Conservation (phyloP, 2,113 vertebrate species). For the Forbesichthys papilliferus region DNA sequence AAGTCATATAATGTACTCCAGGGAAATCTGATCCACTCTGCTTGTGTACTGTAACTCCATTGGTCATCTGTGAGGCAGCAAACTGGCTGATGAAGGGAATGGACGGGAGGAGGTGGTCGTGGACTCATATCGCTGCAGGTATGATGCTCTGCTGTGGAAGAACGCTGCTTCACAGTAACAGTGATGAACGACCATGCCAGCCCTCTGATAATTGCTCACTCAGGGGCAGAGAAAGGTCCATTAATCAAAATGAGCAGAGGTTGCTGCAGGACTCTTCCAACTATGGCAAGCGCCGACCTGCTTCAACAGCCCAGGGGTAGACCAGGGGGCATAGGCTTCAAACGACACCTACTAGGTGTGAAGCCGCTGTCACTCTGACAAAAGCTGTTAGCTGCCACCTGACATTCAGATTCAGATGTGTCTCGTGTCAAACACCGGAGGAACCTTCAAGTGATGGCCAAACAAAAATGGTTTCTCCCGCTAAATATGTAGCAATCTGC, state of each 20-base stretch:
- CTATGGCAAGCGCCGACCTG: slow-evolving; percentile 47
- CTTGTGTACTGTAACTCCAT: slow-evolving; percentile 16
- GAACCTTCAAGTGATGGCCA: slow-evolving; percentile 31
- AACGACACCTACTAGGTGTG: slow-evolving; percentile 26
- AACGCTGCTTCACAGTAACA: slow-evolving; percentile 67
- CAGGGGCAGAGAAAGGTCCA: slow-evolving; percentile 81
- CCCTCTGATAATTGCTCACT: slow-evolving; percentile 83
- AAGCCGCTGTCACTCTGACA: slow-evolving; percentile 46
- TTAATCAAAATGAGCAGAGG: slow-evolving; percentile 79
- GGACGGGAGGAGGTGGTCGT: slow-evolving; percentile 17
- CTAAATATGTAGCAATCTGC: slow-evolving; percentile 45
- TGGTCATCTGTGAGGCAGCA: not conserved
- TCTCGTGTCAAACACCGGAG: not conserved
- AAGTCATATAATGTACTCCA: slow-evolving; percentile 30
- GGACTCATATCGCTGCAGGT: slow-evolving; percentile 46
- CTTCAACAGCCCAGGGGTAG: slow-evolving; percentile 44
- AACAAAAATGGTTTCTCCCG: slow-evolving; percentile 31
- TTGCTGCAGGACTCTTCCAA: slow-evolving; percentile 61
- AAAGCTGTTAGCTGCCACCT: slow-evolving; percentile 22
- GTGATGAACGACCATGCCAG: slow-evolving; percentile 80
- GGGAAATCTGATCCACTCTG: slow-evolving; percentile 49
- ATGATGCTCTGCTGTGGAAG: slow-evolving; percentile 61
- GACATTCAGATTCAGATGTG: slow-evolving; percentile 19
- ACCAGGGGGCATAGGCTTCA: slow-evolving; percentile 50
- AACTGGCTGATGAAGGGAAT: slow-evolving; percentile 16